Evolutionary conservation across 2,113 vertebrate genomes (phyloP).

Genomic region (Anguilla rostrata): DNA sequence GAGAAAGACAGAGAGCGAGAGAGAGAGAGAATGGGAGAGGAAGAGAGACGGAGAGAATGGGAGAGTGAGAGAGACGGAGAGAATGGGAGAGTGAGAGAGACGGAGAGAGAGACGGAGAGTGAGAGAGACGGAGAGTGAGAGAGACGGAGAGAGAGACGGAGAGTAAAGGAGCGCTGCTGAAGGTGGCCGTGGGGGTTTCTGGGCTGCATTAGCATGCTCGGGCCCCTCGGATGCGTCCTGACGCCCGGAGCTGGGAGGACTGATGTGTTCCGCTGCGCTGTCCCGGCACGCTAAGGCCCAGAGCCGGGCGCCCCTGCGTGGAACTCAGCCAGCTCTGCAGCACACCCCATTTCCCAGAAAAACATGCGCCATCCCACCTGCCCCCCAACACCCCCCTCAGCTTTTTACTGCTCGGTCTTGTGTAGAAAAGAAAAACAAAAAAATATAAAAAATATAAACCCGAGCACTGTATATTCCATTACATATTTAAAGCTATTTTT

Average conservation of each 20-base stretch:
- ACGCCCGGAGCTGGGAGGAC: conserved; percentile 14
- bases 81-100: conserved; percentile 10
- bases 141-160: conserved; percentile 20
- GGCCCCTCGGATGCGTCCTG: conserved; percentile 11
- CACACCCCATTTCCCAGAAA: neutral
- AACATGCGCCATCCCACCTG: neutral
- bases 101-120: conserved; percentile 13
- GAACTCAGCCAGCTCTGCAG: conserved; percentile 6
- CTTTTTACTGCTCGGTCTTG: neutral
- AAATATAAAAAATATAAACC: neutral
- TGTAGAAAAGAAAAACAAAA: neutral
- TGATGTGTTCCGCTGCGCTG: neutral
- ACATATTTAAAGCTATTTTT: conserved; percentile 31
- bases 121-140: neutral
- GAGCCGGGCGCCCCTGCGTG: conserved; percentile 9
- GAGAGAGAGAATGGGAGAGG: too few relatives aligned
- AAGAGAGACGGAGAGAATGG: too few relatives aligned
- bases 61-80: too few relatives aligned
- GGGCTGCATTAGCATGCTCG: conserved; percentile 14
- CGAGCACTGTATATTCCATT: conserved; percentile 23
- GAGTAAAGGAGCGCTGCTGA: conserved; percentile 37
- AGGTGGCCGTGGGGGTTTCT: conserved; percentile 31
- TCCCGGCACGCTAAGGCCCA: conserved; percentile 1
- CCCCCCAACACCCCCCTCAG: neutral
- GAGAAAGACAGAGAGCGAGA: too few relatives aligned